These are phyloP conservation scores for Ctenochaetus hawaiiensis DNA, from an alignment of 2,797 vertebrate species.

Conservation along the genomic window DNA sequence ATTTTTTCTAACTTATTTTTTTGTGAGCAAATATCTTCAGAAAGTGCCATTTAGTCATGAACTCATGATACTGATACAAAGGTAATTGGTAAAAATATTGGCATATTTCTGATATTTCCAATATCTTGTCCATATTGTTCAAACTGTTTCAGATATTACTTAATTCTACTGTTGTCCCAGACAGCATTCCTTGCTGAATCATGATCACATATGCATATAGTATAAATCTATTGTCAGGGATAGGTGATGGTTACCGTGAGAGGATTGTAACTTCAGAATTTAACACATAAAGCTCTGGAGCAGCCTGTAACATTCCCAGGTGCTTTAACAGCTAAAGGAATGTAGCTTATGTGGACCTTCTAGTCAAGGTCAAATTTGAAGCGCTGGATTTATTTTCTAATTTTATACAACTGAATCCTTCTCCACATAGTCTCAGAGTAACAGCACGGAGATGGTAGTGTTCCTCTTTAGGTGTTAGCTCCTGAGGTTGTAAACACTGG, in stretches of 20 bases:
- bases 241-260: neutral
- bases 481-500: neutral
- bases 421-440: neutral
- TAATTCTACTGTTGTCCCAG: neutral
- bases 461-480: neutral
- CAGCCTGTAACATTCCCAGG: neutral
- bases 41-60: neutral
- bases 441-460: neutral
- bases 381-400: conserved; percentile 7
- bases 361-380: conserved; percentile 75
- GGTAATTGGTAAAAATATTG: neutral
- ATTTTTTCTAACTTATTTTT: neutral
- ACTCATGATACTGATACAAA: neutral
- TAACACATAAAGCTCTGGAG: neutral
- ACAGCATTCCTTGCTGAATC: neutral
- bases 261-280: neutral
- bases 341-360: conserved; percentile 18
- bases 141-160: neutral
- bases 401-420: neutral
- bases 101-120: neutral
- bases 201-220: neutral
- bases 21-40: neutral
- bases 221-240: neutral
- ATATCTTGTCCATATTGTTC: neutral
- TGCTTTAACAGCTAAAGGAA: conserved; percentile 30